Evolutionary conservation across 2,888 invertebrate species (phyloP), one percentile per base, ranked within the genome.

Genomic region (Perithous albicinctus): DNA sequence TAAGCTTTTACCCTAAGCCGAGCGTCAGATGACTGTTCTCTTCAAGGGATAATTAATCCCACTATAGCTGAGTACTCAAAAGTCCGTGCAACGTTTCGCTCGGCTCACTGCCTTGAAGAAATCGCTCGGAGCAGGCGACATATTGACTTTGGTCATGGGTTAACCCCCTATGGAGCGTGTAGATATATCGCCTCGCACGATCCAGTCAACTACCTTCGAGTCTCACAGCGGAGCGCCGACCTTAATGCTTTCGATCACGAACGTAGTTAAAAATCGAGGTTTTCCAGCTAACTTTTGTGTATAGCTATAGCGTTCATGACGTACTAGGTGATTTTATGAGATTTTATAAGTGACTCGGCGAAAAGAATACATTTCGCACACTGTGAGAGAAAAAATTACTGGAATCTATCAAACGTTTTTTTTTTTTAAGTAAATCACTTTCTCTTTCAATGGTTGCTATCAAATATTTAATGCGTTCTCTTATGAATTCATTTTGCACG

Each of bases 161-260:
- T n/a, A 56, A 41, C 8, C 26, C 3, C 6, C 41, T 5, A 12
- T 10, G 23, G 35, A 20, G 8, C 41, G 12, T 70, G n/a, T 41
- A 32, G 20, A 67, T 61, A 61, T 54, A 23, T 54, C 54, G 69
- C 15, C 15, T 41, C 77, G 46, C 26, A 48, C 54, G 59, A 75
- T 78, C 61, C 78, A 70, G 70, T 70, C 73, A 63, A 78, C 78
- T 78, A 70, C 77, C 61, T 67, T 77, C 54, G 32, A 38, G 38
- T 18, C 72, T 59, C 72, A 29, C 43, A 23, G 38, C 29, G 43
- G n/a, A 72, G 67, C 64, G 64, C 74, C 75, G 66, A 61, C 79
- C 86, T 88, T 90, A 90, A 91, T 90, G 88, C 88, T 80, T 86
- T 88, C 81, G 86, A 88, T 89, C 91, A 90, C 90, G 90, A 85